These are phyloP conservation scores for Micoletzkya japonica DNA, from an alignment of 2,888 invertebrate genomes.

Conservation along the genomic window DNA sequence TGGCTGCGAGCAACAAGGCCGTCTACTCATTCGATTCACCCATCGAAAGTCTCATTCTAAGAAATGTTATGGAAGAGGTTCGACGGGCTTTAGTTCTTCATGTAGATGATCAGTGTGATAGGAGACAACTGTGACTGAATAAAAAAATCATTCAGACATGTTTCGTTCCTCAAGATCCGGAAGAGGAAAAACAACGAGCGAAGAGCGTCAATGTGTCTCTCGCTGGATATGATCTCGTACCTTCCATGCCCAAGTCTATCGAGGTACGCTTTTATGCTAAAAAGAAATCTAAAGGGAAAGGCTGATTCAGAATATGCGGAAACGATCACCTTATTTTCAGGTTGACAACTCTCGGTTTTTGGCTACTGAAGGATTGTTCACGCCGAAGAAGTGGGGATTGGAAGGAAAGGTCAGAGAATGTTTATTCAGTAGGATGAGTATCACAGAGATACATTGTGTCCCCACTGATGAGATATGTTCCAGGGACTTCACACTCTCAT, in stretches of 20 bases:
- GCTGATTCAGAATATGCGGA: too few species aligned
- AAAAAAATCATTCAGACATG: constrained; percentile 1
- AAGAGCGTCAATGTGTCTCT: not conserved
- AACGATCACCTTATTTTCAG: constrained; percentile 45
- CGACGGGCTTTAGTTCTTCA: not conserved
- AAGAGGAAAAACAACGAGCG: not conserved
- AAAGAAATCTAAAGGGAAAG: not conserved
- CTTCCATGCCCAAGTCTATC: constrained; percentile 11
- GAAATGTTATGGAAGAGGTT: constrained; percentile 68
- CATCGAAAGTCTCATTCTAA: constrained; percentile 67
- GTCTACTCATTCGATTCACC: constrained; percentile 64
- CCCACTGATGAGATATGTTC: not conserved
- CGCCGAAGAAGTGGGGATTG: constrained; percentile 70
- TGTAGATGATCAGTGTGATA: not conserved
- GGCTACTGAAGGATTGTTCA: constrained; percentile 69
- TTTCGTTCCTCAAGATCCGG: constrained; percentile 13
- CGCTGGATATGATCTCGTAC: not conserved
- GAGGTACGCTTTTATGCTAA: not conserved
- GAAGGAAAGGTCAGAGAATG: constrained; percentile 67
- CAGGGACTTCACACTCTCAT: constrained; percentile 70
- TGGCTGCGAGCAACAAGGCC: constrained; percentile 59
- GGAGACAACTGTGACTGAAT: not conserved
- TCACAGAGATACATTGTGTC: not conserved
- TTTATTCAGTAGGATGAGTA: not conserved
- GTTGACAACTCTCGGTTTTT: constrained; percentile 67